A percentile compares a stretch with the other conserved stretches of the same genome.
These are phyloP conservation scores for Globodera rostochiensis DNA, from an alignment of 1,140 invertebrate genomes.

Conservation along the genomic window DNA sequence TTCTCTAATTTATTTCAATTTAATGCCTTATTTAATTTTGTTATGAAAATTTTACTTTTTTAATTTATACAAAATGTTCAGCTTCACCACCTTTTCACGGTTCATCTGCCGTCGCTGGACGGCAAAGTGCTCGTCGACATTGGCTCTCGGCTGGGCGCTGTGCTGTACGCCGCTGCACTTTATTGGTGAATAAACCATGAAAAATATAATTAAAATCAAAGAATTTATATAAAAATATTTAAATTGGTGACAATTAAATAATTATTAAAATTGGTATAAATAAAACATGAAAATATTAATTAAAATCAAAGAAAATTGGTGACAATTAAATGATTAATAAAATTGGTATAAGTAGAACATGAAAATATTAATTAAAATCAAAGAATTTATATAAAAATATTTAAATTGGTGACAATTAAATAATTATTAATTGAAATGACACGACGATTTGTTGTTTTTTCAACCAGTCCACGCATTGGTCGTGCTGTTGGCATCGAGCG, in stretches of 20 bases:
- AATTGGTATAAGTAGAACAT: too few relatives aligned
- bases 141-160: slow-evolving; percentile 39
- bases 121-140: slow-evolving; percentile 44
- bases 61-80: slow-evolving; percentile 10
- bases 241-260: too few relatives aligned
- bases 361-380: too few relatives aligned
- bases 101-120: slow-evolving; percentile 33
- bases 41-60: neutral
- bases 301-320: too few relatives aligned
- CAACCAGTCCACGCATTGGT: slow-evolving; percentile 30
- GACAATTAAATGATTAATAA: too few relatives aligned
- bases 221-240: too few relatives aligned
- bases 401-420: too few relatives aligned
- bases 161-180: slow-evolving; percentile 41
- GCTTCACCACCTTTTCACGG: slow-evolving; percentile 41
- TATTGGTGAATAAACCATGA: slow-evolving; percentile 19
- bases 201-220: too few relatives aligned
- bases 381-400: too few relatives aligned
- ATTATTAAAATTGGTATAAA: neutral
- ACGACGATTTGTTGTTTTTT: slow-evolving; percentile 10
- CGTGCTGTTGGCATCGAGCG: slow-evolving; percentile 39
- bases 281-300: neutral
- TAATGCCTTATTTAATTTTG: neutral
- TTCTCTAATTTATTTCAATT: slow-evolving; percentile 24
- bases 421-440: too few relatives aligned